A percentile compares a stretch with the other conserved stretches of the same genome.
Conservation (phyloP, 2,113 vertebrate species). For the Ramphastos sulfuratus region DNA sequence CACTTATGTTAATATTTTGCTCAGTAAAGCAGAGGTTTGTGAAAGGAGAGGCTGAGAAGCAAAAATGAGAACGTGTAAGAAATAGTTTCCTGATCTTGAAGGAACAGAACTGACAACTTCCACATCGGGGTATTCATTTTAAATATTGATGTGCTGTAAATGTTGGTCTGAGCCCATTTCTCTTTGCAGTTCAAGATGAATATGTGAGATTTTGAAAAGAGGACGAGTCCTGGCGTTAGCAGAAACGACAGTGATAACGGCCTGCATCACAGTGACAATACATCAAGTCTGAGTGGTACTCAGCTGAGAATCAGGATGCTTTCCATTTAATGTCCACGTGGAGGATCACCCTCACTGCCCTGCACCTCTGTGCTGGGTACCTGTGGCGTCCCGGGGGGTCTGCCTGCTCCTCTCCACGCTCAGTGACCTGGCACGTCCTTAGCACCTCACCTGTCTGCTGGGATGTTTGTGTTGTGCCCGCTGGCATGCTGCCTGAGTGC, state of each 20-base stretch:
- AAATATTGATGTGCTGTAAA: background rate
- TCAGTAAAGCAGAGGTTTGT: background rate
- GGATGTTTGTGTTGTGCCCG: background rate
- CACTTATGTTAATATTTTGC: background rate
- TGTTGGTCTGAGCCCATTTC: background rate
- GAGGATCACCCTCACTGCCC: rapidly evolving
- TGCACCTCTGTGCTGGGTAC: background rate
- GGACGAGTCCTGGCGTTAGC: background rate
- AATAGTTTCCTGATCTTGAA: background rate
- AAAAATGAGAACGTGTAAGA: background rate
- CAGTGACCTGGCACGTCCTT: background rate
- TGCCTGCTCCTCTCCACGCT: background rate
- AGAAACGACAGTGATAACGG: background rate
- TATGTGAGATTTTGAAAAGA: background rate
- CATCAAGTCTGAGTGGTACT: background rate
- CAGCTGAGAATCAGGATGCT: background rate
- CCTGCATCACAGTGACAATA: background rate
- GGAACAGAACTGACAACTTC: background rate
- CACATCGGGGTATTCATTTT: background rate
- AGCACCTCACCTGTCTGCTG: background rate
- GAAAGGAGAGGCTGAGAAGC: background rate
- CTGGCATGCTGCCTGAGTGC: background rate
- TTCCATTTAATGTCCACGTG: background rate
- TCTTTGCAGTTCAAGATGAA: background rate
- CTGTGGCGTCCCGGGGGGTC: rapidly evolving